These are phyloP conservation scores for Gymnodraco acuticeps DNA, from an alignment of 2,797 vertebrate species.

Conservation along the genomic window DNA sequence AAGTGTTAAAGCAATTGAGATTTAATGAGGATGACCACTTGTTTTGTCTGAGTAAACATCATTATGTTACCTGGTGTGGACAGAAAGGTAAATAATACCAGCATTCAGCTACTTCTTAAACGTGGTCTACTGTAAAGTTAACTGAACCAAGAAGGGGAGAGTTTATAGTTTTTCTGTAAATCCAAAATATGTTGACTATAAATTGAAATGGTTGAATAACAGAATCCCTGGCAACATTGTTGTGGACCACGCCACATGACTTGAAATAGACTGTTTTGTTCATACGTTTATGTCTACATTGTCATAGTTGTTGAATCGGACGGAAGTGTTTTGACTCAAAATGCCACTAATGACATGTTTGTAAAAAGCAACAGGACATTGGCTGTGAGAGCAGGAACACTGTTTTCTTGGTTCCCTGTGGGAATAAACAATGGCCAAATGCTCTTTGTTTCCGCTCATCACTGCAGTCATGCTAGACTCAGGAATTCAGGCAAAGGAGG, in stretches of 20 bases:
- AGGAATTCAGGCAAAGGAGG: slow-evolving; percentile 2
- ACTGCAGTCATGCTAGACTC: neutral
- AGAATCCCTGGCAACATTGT: neutral
- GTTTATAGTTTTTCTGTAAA: neutral
- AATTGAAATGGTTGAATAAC: neutral
- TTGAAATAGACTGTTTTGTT: neutral
- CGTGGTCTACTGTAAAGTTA: neutral
- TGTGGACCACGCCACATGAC: neutral
- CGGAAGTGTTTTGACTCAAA: slow-evolving; percentile 1
- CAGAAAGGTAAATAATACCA: neutral
- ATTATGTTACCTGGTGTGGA: neutral
- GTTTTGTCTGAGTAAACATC: slow-evolving; percentile 23
- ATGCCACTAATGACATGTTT: slow-evolving; percentile 38
- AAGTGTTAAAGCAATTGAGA: neutral
- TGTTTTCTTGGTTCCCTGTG: neutral
- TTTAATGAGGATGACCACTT: slow-evolving; percentile 24
- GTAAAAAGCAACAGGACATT: neutral
- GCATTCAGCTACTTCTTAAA: neutral
- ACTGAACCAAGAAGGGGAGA: neutral
- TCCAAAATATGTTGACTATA: neutral
- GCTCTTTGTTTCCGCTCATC: slow-evolving; percentile 8
- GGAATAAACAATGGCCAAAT: neutral
- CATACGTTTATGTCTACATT: slow-evolving; percentile 12
- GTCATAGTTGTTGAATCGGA: slow-evolving; percentile 2
- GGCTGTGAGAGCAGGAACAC: neutral